Evolutionary conservation across 2,888 invertebrate species (phyloP).

Genomic region (Drosophila tripunctata): DNA sequence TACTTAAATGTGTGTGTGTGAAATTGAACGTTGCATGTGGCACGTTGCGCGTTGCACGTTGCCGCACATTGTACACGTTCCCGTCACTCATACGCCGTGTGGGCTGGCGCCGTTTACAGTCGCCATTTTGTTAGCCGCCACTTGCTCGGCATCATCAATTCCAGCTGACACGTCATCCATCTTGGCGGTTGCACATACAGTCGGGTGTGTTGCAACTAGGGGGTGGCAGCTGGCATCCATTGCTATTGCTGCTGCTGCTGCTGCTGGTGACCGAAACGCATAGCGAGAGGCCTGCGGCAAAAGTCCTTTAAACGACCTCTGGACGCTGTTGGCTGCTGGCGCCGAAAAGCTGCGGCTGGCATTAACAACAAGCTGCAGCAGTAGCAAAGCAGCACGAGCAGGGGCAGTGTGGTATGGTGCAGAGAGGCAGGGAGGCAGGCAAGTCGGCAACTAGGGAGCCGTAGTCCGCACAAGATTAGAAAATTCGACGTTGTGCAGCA

Average conservation of each 20-base stretch:
- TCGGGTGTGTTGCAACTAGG: background rate
- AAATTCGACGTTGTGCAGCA: conserved; percentile 80
- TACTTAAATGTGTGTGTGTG: background rate
- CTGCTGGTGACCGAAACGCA: conserved; percentile 53
- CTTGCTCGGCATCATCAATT: conserved; percentile 80
- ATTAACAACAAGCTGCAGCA: conserved; percentile 51
- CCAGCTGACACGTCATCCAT: conserved; percentile 82
- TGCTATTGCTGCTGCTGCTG: conserved; percentile 1
- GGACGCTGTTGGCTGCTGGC: conserved; percentile 51
- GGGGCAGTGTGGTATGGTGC: background rate
- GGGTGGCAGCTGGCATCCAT: no score
- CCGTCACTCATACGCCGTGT: conserved; percentile 72
- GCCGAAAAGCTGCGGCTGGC: conserved; percentile 73
- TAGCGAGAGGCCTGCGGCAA: conserved; percentile 70
- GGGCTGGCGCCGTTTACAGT: conserved; percentile 44
- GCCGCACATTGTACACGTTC: conserved; percentile 53
- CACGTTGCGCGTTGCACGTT: conserved; percentile 46
- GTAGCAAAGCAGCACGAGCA: conserved; percentile 13
- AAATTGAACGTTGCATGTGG: conserved; percentile 42
- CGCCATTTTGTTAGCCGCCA: conserved; percentile 69
- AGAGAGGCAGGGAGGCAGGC: conserved; percentile 24
- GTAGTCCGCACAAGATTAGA: conserved; percentile 80
- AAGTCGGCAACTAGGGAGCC: conserved; percentile 74
- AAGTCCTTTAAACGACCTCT: conserved; percentile 82
- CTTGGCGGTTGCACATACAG: conserved; percentile 49